Evolutionary conservation across 2,113 vertebrate genomes (phyloP), one percentile per base, ranked within the genome.

Genomic region (Carassius auratus): DNA sequence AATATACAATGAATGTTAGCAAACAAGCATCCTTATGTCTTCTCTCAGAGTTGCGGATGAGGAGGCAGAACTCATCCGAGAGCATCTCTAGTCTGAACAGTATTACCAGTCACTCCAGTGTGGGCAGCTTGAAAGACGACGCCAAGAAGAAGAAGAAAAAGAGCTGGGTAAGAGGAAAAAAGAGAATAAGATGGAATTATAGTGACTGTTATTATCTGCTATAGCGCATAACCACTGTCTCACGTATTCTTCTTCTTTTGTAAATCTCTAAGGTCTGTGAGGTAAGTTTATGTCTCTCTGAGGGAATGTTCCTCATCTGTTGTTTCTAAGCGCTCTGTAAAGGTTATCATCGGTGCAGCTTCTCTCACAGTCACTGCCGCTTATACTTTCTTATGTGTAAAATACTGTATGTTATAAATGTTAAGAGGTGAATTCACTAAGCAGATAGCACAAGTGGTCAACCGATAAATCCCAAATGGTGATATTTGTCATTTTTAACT

Each of bases 31-130:
- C 38, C 3, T n/a, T 23, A 38, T 62, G n/a, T 21, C 33, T 42
- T 80, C 19, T 77, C 5, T 57, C 88, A 99, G 98, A 99, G 69
- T 68, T 97, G 50, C 95, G 93, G 23, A 97, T 99, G 86, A 95
- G 95, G 88, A 94, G 98, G 57, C 98, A 99, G 92, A 99, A 99
- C 90, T 99, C 97, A 19, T 99, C 97, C 0, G 98, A 99, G 89
- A 99, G 97, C 92, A 97, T 99, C 93, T 97, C 97, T 15, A 99
- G 98, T 76, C 95, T 99, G 87, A 98, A 98, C 93, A 99, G 98
- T 92, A 94, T 98, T 92, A 96, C 96, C 91, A 99, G 98, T 90
- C 96, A 97, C 90, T 99, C 97, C 74, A 99, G 98, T 90, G 59
- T 98, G 0, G 96, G 97, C 88, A 99, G 98, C 90, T 81, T 96